Conservation (phyloP, 2,797 vertebrate species). For the Delichon dasypus region DNA sequence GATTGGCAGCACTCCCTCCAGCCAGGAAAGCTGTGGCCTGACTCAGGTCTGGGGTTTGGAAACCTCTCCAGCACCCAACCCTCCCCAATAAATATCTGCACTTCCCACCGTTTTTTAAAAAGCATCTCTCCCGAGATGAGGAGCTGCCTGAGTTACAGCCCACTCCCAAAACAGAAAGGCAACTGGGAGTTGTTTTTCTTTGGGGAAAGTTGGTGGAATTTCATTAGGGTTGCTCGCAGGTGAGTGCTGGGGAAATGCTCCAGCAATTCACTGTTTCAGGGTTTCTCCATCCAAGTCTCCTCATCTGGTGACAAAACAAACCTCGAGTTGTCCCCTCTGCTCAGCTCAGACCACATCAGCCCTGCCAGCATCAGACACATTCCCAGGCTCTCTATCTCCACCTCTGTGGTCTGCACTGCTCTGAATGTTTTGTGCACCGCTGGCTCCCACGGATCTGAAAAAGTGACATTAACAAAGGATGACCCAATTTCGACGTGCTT, state of each 20-base stretch:
- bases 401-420: neutral
- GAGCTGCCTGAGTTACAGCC: conserved; percentile 19
- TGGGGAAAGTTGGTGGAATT: neutral
- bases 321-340: neutral
- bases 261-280: neutral
- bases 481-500: conserved; percentile 17
- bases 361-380: neutral
- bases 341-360: neutral
- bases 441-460: neutral
- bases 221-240: neutral
- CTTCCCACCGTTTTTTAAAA: neutral
- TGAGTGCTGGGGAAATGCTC: neutral
- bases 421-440: neutral
- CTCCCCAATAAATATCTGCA: neutral
- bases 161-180: neutral
- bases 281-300: neutral
- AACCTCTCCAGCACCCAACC: neutral
- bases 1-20: neutral
- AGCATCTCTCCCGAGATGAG: neutral
- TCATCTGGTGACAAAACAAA: neutral
- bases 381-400: neutral
- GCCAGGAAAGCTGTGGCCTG: neutral
- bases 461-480: conserved; percentile 46
- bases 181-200: neutral
- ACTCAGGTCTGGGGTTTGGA: neutral